Percentiles rank a stretch among this genome's conserved stretches.
Evolutionary conservation across 2,113 vertebrate genomes (phyloP).

Genomic region (Dasyurus viverrinus): DNA sequence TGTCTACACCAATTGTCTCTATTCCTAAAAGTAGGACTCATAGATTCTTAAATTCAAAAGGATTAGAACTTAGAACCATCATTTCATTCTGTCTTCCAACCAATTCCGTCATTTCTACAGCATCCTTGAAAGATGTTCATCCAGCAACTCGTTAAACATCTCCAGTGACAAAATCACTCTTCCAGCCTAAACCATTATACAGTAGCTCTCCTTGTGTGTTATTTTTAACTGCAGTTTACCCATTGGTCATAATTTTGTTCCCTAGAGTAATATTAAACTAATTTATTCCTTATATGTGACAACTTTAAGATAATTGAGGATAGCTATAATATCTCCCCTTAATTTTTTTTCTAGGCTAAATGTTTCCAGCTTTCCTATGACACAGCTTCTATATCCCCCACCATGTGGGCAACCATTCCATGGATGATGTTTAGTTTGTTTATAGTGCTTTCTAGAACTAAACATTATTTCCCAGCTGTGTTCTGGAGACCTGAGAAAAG

Average conservation of each 20-base stretch:
- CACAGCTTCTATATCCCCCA: background rate
- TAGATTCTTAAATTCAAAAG: background rate
- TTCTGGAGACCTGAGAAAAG: background rate
- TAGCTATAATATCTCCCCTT: background rate
- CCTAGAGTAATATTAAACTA: background rate
- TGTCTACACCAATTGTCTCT: background rate
- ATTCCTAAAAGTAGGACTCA: background rate
- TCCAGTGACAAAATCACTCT: background rate
- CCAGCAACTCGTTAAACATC: background rate
- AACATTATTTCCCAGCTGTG: background rate
- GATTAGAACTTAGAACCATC: background rate
- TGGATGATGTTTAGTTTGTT: background rate
- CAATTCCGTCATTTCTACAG: background rate
- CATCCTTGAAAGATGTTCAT: background rate
- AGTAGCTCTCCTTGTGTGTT: background rate
- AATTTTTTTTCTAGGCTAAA: constrained; percentile 23
- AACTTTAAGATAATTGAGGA: background rate
- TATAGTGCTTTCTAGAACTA: background rate
- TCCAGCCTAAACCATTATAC: background rate
- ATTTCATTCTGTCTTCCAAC: background rate
- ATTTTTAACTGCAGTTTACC: background rate
- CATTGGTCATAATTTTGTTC: background rate
- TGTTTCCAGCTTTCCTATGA: background rate
- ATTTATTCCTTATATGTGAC: background rate
- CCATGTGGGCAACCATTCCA: background rate